Base-by-base conservation (phyloP, 2,888 invertebrate species). In the Aricia artaxerxes region DNA sequence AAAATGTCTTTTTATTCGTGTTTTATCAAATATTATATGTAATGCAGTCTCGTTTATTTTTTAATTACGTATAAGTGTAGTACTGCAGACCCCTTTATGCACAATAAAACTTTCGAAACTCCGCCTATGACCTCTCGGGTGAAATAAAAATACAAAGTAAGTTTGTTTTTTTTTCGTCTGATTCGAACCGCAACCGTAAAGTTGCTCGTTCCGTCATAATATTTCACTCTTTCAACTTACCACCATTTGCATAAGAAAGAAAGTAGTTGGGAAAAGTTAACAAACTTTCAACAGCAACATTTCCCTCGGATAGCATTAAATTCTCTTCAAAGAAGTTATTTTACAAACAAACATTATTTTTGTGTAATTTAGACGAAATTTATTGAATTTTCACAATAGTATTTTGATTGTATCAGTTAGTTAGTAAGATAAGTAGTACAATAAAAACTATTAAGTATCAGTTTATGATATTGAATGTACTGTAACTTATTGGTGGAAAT, bases 261-360 rank as follows among this genome's bases (percentile, higher is more conserved):
- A 61, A 61, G 61, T 61, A n/a, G 61, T 61, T 61, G 16, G 61
- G 24, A n/a, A 60, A 61, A 61, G 61, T 61, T 61, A n/a, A 61
- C 61, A 24, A 61, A 61, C 24, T 61, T 61, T 61, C 61, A 61
- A 61, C 2, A 24, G 61, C n/a, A 24, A 61, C 61, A 61, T 61
- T 61, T 61, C 61, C 24, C 24, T 61, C 61, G 61, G 61, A 61
- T 61, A 61, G 7, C 61, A 61, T 61, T 61, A 61, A 61, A 61
- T n/a, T 61, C 16, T 57, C 61, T n/a, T 61, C 61, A 24, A 61
- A 24, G 61, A 24, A 61, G n/a, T 4, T 4, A 57, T 57, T 57
- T 57, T 57, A 0, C 57, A 13, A 57, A 57, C 16, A 16, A 57
- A 57, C 16, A 5, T 16, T 49, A 49, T 49, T 49, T 2, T 49